Percentiles rank a stretch among this genome's conserved stretches.
Conservation (phyloP, 2,113 vertebrate genomes). For the Bambusicola thoracicus region DNA sequence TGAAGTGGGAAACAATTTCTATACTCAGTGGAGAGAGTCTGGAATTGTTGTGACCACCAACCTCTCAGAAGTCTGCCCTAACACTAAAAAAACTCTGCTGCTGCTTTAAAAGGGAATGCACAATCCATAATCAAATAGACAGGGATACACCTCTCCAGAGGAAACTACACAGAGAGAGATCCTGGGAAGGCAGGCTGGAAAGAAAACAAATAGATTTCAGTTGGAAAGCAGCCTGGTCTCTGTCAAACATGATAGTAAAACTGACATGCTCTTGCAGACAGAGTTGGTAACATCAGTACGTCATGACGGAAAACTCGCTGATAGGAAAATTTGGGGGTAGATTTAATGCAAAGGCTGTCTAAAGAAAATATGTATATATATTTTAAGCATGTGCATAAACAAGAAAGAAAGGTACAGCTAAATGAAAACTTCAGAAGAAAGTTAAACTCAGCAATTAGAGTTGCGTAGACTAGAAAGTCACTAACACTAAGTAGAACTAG, state of each 20-base stretch:
- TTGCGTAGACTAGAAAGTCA: neutral
- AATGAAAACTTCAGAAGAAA: neutral
- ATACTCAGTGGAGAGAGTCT: neutral
- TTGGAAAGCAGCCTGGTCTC: constrained; percentile 59
- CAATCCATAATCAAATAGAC: neutral
- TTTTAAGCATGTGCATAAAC: neutral
- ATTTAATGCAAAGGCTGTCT: neutral
- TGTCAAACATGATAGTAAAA: constrained; percentile 58
- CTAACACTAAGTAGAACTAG: neutral
- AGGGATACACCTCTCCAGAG: constrained; percentile 35
- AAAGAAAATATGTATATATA: neutral
- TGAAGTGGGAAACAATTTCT: neutral
- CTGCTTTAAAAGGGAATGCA: neutral
- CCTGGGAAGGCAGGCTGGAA: constrained; percentile 13
- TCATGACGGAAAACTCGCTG: neutral
- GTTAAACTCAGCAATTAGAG: neutral
- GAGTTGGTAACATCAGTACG: neutral
- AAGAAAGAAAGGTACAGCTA: neutral
- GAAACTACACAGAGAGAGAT: neutral
- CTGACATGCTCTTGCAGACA: constrained; percentile 49
- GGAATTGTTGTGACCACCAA: neutral
- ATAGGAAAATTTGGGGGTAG: constrained; percentile 14
- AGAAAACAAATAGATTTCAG: constrained; percentile 42
- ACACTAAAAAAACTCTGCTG: neutral
- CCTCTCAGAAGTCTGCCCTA: neutral